These are phyloP conservation scores for Megalops cyprinoides DNA, from an alignment of 2,797 vertebrate genomes.

Conservation along the genomic window DNA sequence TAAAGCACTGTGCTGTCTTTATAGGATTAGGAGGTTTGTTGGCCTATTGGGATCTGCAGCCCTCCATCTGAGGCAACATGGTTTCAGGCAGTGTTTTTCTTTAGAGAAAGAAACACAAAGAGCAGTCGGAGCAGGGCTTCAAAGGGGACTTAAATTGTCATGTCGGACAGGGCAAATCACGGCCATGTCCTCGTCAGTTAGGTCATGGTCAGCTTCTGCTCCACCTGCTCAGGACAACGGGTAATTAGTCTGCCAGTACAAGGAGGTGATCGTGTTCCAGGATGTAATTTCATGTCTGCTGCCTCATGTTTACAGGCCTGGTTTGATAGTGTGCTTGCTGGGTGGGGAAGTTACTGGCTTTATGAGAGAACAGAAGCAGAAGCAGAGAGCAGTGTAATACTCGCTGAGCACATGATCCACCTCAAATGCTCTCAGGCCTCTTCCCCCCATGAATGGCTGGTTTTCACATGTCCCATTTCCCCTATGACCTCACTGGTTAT, in stretches of 20 bases:
- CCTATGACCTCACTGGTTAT: too few relatives aligned
- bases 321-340: background rate
- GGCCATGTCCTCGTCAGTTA: background rate
- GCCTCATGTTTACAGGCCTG: background rate
- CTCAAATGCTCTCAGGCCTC: too few relatives aligned
- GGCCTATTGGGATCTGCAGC: too few relatives aligned
- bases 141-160: constrained; percentile 2
- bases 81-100: too few relatives aligned
- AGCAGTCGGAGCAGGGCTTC: background rate
- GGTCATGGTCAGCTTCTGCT: constrained; percentile 8
- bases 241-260: constrained; percentile 16
- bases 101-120: background rate
- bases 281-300: constrained; percentile 20
- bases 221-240: background rate
- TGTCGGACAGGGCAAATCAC: background rate
- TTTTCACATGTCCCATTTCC: too few relatives aligned
- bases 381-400: too few relatives aligned
- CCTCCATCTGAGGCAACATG: too few relatives aligned
- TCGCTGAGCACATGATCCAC: too few relatives aligned
- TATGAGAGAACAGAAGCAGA: too few relatives aligned
- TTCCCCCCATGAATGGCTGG: too few relatives aligned
- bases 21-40: background rate
- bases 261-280: background rate
- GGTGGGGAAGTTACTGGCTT: background rate
- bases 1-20: background rate